Conservation (phyloP, 2,797 vertebrate genomes). For the Acrocephalus scirpaceus region DNA sequence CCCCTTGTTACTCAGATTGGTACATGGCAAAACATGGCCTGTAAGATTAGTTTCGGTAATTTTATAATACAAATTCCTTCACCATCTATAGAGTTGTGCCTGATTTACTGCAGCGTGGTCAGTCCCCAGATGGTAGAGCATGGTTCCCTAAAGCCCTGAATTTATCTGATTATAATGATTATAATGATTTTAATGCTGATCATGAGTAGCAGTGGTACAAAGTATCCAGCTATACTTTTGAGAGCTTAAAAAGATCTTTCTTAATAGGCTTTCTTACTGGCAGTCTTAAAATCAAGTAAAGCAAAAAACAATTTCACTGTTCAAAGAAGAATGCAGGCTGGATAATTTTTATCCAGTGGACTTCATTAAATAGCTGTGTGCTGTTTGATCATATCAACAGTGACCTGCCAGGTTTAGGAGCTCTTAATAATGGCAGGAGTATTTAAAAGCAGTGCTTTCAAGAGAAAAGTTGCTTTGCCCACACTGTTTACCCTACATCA, state of each 20-base stretch:
- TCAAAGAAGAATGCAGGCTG: neutral
- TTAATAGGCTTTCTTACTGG: constrained; percentile 25
- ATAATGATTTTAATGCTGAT: constrained; percentile 40
- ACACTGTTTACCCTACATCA: neutral
- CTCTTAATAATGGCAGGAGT: neutral
- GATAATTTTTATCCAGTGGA: neutral
- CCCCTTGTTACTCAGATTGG: neutral
- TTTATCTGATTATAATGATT: constrained; percentile 42
- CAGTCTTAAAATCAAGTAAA: constrained; percentile 26
- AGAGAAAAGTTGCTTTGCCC: constrained; percentile 4
- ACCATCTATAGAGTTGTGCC: neutral
- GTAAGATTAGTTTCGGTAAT: neutral
- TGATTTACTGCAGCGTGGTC: neutral
- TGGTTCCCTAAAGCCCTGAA: constrained; percentile 36
- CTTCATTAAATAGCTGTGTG: constrained; percentile 6
- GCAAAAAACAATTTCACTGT: neutral
- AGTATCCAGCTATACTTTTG: constrained; percentile 18
- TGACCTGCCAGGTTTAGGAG: neutral
- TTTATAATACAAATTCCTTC: neutral
- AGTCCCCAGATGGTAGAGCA: constrained; percentile 39
- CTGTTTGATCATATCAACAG: constrained; percentile 3
- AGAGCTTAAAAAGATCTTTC: constrained; percentile 27
- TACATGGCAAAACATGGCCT: neutral
- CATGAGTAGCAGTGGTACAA: constrained; percentile 46
- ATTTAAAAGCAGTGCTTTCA: neutral